Base-by-base conservation (phyloP, 1,140 invertebrate genomes). In the Dendrolimus kikuchii region DNA sequence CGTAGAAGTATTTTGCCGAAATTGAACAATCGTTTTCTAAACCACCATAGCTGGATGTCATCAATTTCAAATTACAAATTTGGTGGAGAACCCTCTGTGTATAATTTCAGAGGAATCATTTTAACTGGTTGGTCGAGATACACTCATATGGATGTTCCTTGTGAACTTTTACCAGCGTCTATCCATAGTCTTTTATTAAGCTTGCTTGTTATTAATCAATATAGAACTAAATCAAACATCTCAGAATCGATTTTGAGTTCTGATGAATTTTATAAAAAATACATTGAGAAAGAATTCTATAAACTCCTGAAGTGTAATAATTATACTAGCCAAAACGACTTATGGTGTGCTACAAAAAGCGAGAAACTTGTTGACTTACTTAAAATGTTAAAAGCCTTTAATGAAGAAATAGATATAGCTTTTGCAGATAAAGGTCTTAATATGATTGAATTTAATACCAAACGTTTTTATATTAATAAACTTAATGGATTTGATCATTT, bases 71-170 rank as follows among this genome's bases (percentile, higher is more conserved):
- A 64, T 47, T 84, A 79, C 49, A 78, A 64, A 66, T 74, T 81
- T 40, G 71, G 72, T 3, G 81, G 77, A 5, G 70, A 71, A 37
- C 49, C 38, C 6, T 38, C 71, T 40, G 38, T 67, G 3, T 75
- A 71, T 49, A 66, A 60, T 52, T 81, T 81, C 48, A 77, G 74
- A 66, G 84, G 86, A 5, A 81, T 93, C 10, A 92, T 91, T 7
- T 74, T 95, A 5, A 95, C 94, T 8, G 94, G 94, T 0, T 95
- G 94, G 94, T 94, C 94, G 23, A 89, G 94, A 61, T 93, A 90
- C 73, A 96, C 98, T 81, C 98, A 99, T 78, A 96, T 96, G 88
- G 95, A 96, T 4, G 92, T 95, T 0, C 89, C 99, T 8, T 98
- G 96, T 79, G 98, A 99, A 86, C 82, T 98, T 5, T 81, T 99